phyloP scores from a whole-genome alignment of 2,888 invertebrate species.

The Spodoptera exigua region DNA sequence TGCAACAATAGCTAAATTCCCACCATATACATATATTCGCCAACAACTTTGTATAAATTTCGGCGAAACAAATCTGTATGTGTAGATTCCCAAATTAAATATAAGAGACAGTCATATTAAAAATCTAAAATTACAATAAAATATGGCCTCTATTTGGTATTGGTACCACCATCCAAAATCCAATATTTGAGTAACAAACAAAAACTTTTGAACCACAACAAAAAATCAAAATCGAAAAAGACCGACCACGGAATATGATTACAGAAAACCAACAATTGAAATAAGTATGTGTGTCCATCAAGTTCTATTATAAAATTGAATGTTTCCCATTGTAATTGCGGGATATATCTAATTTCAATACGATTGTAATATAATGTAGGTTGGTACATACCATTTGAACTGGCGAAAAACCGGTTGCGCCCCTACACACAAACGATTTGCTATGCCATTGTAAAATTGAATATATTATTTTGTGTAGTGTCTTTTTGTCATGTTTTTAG shows the following conservation, averaged over 20 bases:
- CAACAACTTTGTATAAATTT: no score
- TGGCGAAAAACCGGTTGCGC: conserved; percentile 40
- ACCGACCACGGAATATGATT: conserved; percentile 6
- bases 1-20: no score
- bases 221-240: conserved; percentile 12
- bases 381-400: no score
- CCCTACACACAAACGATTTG: conserved; percentile 37
- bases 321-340: conserved; percentile 28
- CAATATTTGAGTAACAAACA: not conserved
- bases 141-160: no score
- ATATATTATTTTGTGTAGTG: conserved; percentile 40
- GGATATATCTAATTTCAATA: conserved; percentile 51
- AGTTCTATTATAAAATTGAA: conserved; percentile 39
- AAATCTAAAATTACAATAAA: no score
- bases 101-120: no score
- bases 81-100: no score
- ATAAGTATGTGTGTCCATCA: conserved; percentile 43
- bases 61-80: no score
- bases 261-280: conserved; percentile 34
- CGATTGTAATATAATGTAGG: conserved; percentile 35
- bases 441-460: conserved; percentile 40
- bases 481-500: conserved; percentile 28
- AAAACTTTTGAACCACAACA: conserved; percentile 16
- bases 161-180: no score
- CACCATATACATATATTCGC: no score